Conservation (phyloP, 2,113 vertebrate species). For the Alethe castanea region DNA sequence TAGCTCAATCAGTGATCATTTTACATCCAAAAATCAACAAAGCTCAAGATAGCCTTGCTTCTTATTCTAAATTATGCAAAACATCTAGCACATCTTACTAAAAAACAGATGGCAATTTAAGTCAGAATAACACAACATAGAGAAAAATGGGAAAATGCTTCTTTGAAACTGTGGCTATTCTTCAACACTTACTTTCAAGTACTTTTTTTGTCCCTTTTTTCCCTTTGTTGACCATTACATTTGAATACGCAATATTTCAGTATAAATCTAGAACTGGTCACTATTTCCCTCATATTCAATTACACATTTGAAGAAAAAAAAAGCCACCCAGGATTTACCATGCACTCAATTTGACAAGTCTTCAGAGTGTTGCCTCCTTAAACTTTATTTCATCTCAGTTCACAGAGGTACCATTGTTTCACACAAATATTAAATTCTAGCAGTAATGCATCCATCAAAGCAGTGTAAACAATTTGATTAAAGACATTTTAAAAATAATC, state of each 20-base stretch:
- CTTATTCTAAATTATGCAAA: not conserved
- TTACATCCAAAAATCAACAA: not conserved
- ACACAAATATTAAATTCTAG: not conserved
- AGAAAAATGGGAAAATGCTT: not conserved
- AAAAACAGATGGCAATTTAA: not conserved
- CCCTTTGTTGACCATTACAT: not conserved
- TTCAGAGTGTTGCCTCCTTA: not conserved
- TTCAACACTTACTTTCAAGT: not conserved
- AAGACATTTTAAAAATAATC: not conserved
- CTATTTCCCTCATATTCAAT: not conserved
- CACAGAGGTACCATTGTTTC: not conserved
- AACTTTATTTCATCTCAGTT: not conserved
- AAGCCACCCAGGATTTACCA: not conserved
- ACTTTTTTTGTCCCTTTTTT: not conserved
- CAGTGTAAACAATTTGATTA: not conserved
- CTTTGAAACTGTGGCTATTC: not conserved
- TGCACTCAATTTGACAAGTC: not conserved
- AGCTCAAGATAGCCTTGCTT: not conserved
- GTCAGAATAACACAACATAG: not conserved
- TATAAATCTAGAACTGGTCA: not conserved
- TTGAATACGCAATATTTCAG: not conserved
- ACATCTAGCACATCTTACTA: not conserved
- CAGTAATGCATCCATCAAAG: not conserved
- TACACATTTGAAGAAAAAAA: not conserved
- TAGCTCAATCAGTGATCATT: not conserved